Percentiles rank a stretch among this genome's conserved stretches.
Conservation (phyloP, 2,888 invertebrate species). For the Craniophora ligustri region DNA sequence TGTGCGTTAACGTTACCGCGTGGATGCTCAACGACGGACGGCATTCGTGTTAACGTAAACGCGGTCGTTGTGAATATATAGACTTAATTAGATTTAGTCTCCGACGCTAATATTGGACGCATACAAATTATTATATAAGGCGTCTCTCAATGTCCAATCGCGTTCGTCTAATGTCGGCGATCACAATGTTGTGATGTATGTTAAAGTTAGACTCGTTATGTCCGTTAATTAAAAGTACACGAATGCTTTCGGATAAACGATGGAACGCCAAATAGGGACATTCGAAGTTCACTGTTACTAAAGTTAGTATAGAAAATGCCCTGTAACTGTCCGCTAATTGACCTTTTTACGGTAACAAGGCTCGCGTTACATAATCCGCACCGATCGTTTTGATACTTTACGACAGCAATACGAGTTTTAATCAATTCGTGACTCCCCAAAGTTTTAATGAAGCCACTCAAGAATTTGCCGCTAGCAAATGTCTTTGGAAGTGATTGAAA, state of each 20-base stretch:
- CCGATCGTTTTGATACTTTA: constrained; percentile 23
- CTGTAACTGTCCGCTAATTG: constrained; percentile 54
- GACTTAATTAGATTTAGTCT: constrained; percentile 67
- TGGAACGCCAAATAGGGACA: constrained; percentile 46
- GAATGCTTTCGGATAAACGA: constrained; percentile 57
- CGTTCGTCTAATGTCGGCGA: constrained; percentile 38
- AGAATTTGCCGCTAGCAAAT: not conserved
- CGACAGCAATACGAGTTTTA: constrained; percentile 11
- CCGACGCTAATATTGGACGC: constrained; percentile 64
- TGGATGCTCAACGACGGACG: constrained; percentile 43
- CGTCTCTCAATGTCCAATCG: constrained; percentile 65
- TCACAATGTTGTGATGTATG: constrained; percentile 25
- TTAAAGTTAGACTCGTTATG: constrained; percentile 36
- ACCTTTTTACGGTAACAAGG: constrained; percentile 30
- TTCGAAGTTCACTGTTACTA: constrained; percentile 48
- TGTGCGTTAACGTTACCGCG: constrained; percentile 43
- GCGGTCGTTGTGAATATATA: constrained; percentile 61
- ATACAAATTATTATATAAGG: constrained; percentile 73
- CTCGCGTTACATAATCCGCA: constrained; percentile 7
- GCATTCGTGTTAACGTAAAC: constrained; percentile 54
- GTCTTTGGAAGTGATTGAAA: constrained; percentile 15
- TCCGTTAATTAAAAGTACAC: constrained; percentile 50
- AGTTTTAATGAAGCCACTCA: not conserved
- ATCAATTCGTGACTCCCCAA: too few relatives aligned
- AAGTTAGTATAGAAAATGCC: constrained; percentile 52